A percentile compares a stretch with the other conserved stretches of the same genome.
phyloP scores from a whole-genome alignment of 37 sponge, comb jelly and placozoan genomes.

The Hormiphora californensis region DNA sequence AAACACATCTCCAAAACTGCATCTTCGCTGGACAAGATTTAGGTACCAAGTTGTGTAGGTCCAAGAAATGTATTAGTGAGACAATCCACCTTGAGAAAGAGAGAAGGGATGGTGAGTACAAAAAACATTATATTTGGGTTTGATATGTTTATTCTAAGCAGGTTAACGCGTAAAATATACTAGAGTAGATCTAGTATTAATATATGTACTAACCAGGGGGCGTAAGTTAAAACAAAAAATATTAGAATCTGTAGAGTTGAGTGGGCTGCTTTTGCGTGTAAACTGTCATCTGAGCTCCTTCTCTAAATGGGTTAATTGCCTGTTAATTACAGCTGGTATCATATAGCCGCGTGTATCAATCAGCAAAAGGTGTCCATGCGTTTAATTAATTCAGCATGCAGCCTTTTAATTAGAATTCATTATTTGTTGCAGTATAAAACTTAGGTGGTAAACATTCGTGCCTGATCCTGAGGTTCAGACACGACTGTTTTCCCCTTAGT shows the following conservation, averaged over 20 bases:
- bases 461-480: no score
- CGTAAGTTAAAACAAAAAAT: constrained; percentile 10
- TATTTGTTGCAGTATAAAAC: no score
- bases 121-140: neutral
- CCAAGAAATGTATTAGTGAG: constrained; percentile 12
- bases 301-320: no score
- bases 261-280: constrained; percentile 41
- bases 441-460: no score
- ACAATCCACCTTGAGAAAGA: neutral
- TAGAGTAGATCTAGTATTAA: neutral
- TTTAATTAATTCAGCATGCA: no score
- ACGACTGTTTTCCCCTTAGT: no score
- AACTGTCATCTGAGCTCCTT: neutral
- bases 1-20: constrained; percentile 3
- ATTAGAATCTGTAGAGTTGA: constrained; percentile 31
- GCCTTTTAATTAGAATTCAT: no score
- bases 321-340: no score
- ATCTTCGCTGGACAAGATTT: neutral
- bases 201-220: constrained; percentile 21
- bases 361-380: no score
- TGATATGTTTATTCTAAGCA: neutral
- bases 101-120: neutral
- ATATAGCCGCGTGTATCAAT: no score
- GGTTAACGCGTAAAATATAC: neutral
- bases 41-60: neutral